Conservation (phyloP, 2,888 invertebrate species). For the Spialia ferax region DNA sequence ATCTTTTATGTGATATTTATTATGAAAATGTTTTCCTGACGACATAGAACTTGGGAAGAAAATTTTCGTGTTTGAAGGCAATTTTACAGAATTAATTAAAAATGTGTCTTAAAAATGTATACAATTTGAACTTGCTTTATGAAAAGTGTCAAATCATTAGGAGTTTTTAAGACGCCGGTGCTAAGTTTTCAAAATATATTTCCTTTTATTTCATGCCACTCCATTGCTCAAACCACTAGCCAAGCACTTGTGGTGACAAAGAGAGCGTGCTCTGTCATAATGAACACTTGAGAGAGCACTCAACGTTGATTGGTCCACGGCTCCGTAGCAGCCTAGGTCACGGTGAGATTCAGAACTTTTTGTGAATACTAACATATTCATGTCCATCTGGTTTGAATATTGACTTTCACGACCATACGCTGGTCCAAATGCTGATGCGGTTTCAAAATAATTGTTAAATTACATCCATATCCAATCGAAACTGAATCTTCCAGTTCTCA, state of each 20-base stretch:
- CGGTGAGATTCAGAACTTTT: neutral
- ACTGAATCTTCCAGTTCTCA: no score
- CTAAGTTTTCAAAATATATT: slow-evolving; percentile 8
- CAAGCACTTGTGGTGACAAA: slow-evolving; percentile 21
- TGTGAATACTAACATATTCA: neutral
- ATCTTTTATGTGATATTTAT: neutral
- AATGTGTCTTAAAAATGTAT: no score
- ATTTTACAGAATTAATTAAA: neutral
- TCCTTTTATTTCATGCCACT: slow-evolving; percentile 23
- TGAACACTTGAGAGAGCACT: slow-evolving; percentile 17
- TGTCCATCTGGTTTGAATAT: neutral
- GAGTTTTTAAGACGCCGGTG: neutral
- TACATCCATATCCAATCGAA: no score
- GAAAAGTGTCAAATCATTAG: slow-evolving; percentile 1
- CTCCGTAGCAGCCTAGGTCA: neutral
- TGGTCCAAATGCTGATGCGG: no score
- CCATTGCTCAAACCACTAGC: slow-evolving; percentile 30
- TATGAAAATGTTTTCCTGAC: neutral
- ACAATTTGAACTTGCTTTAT: neutral
- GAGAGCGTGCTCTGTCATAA: slow-evolving; percentile 29
- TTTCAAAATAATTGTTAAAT: no score
- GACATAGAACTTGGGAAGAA: neutral
- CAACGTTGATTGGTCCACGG: neutral
- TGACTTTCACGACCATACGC: no score
- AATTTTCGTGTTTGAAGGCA: neutral